Evolutionary conservation across 2,888 invertebrate genomes (phyloP), one percentile per base, ranked within the genome.

Genomic region (Tipula confusa): DNA sequence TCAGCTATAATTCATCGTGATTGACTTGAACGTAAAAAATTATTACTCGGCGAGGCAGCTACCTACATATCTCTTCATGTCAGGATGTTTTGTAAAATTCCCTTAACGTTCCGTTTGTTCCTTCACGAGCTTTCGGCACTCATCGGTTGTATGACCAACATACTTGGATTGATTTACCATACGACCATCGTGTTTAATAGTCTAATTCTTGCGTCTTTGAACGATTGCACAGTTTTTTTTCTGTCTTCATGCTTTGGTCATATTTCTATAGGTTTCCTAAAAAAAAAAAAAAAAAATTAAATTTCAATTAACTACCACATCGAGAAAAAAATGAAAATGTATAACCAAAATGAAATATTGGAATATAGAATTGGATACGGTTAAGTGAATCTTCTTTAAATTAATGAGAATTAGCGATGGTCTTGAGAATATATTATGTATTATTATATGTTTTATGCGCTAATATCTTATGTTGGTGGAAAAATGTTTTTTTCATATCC

Each of bases 351-450:
- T 64, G 64, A 64, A 64, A 64, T 64, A 64, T 64, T 64, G 64
- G 64, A 64, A 64, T 64, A 64, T 24, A 64, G 64, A 11, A 64
- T 64, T 64, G 64, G 64, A 24, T 24, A 64, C 64, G 64, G 64
- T 64, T 64, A 64, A 64, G 64, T 64, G 64, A 64, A 64, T 64
- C 64, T 64, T 24, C 64, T 18, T 64, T 64, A 64, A 64, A 64
- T 64, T 64, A 64, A 64, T 64, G 64, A 64, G 24, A 64, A 64
- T 64, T 64, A 64, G 64, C 64, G 24, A 64, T 64, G 64, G 64
- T 64, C 64, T 64, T 64, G 64, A 7, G 9, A 64, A 9, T 24
- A 24, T 64, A 18, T 18, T 64, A 15, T 43, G n/a, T n/a, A n/a
- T n/a, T n/a, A n/a, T n/a, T n/a, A n/a, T 43, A 43, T 43, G 43